These are phyloP conservation scores for Tetrax tetrax DNA, from an alignment of 2,113 vertebrate species.

Conservation along the genomic window DNA sequence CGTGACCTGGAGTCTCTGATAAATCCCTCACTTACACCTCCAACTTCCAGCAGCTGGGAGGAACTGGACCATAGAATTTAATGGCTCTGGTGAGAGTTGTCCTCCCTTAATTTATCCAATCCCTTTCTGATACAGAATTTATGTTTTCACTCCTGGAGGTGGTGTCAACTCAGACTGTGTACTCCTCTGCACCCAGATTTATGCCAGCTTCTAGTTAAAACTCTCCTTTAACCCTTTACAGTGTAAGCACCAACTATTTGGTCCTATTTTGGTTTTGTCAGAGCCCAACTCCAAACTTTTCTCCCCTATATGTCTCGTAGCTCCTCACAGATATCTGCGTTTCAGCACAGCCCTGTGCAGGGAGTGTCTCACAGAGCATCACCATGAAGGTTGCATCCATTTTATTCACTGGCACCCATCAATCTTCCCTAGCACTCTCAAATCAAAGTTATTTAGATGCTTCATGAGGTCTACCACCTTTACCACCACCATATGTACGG, in stretches of 20 bases:
- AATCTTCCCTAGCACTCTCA: neutral
- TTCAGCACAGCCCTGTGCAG: neutral
- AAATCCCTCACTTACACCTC: neutral
- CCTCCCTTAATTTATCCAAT: constrained; percentile 9
- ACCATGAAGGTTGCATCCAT: neutral
- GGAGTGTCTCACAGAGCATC: neutral
- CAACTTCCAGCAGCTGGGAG: neutral
- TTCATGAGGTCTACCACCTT: neutral
- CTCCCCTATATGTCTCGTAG: neutral
- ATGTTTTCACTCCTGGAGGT: neutral
- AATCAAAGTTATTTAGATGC: neutral
- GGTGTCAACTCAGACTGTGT: neutral
- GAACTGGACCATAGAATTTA: neutral
- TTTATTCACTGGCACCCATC: neutral
- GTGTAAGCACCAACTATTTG: neutral
- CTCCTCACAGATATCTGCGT: neutral
- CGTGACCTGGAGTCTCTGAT: neutral
- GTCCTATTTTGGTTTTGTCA: neutral
- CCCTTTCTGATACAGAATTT: constrained; percentile 15
- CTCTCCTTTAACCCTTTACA: neutral
- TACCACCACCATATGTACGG: neutral
- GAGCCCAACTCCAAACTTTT: neutral
- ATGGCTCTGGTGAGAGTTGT: neutral
- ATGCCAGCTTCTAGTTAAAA: neutral
- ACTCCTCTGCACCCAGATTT: constrained; percentile 23